Evolutionary conservation across 2,113 vertebrate species (phyloP).

Genomic region (Morphnarchus princeps): DNA sequence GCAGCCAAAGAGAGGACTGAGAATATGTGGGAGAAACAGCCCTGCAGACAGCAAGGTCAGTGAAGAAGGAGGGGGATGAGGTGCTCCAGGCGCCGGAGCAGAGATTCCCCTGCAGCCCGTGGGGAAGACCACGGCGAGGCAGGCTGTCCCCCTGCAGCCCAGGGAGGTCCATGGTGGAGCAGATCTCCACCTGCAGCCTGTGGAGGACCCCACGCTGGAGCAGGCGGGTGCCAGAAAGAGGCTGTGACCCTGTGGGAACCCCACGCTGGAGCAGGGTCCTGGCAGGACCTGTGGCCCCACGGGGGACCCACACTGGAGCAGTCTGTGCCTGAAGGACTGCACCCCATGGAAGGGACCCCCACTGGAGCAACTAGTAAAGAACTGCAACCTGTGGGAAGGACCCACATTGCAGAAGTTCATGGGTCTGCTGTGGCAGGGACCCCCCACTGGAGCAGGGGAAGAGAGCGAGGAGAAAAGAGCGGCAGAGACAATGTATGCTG

Average conservation of each 20-base stretch:
- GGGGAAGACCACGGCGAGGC: not conserved
- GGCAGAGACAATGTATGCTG: not conserved
- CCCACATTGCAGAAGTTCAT: not conserved
- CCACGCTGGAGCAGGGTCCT: too few relatives aligned
- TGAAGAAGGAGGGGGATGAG: not conserved
- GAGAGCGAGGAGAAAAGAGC: not conserved
- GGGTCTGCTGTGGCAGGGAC: not conserved
- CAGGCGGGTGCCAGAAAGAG: not conserved
- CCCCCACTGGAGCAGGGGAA: rapidly evolving
- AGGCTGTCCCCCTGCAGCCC: not conserved
- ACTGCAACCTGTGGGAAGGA: not conserved
- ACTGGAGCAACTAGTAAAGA: not conserved
- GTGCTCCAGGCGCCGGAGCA: rapidly evolving
- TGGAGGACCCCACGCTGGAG: rapidly evolving
- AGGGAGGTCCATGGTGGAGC: too few relatives aligned
- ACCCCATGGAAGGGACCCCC: not conserved
- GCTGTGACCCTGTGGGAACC: too few relatives aligned
- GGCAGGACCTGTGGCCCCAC: too few relatives aligned
- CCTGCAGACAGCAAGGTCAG: not conserved
- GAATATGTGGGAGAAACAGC: not conserved
- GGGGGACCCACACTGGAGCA: not conserved
- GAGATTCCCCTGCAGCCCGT: rapidly evolving
- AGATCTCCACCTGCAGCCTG: too few relatives aligned
- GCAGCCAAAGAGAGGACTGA: rapidly evolving
- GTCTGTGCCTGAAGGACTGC: not conserved